Conservation (phyloP, 2,888 invertebrate species). For the Leucania comma region DNA sequence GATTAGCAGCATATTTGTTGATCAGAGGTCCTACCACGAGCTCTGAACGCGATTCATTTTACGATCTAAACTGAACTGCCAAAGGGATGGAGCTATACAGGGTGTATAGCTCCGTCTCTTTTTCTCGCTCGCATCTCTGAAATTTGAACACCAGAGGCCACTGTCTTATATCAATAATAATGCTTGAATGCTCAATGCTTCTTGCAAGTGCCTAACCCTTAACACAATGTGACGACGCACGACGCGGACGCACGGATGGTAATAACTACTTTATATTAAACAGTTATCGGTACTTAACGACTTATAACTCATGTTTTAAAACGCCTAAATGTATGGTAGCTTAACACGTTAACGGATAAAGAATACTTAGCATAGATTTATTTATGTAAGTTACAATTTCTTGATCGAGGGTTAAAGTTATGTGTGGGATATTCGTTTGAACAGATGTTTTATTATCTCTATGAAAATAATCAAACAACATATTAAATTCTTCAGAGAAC, state of each 20-base stretch:
- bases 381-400: background rate
- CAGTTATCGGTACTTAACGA: constrained; percentile 26
- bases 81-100: too few relatives aligned
- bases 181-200: background rate
- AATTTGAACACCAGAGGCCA: too few relatives aligned
- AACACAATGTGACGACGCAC: constrained; percentile 33
- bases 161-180: too few relatives aligned
- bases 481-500: constrained; percentile 7
- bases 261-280: constrained; percentile 34
- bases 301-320: constrained; percentile 31
- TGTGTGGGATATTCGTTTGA: background rate
- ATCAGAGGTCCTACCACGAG: too few relatives aligned
- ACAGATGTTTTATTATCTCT: background rate
- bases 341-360: constrained; percentile 13
- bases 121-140: too few relatives aligned
- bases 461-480: constrained; percentile 2
- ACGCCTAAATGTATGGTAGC: constrained; percentile 13
- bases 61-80: too few relatives aligned
- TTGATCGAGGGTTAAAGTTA: background rate
- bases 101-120: too few relatives aligned
- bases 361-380: constrained; percentile 4
- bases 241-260: constrained; percentile 10
- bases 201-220: background rate
- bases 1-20: too few relatives aligned
- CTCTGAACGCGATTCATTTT: too few relatives aligned